A percentile compares a stretch with the other conserved stretches of the same genome.
Conservation (phyloP, 1,140 invertebrate species). For the Neodiprion pinetum region DNA sequence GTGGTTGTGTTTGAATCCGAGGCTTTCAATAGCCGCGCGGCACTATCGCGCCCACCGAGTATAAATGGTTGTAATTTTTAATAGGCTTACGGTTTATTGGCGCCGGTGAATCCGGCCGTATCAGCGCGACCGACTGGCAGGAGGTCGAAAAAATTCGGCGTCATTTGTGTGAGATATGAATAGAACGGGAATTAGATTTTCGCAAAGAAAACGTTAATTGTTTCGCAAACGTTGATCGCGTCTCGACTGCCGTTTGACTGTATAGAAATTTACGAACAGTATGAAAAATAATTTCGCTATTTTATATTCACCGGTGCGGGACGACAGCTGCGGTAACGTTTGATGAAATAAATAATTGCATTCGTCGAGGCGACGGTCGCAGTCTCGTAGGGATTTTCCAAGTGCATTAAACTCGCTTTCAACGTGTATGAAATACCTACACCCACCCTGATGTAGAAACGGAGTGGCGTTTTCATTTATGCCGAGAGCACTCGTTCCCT, state of each 20-base stretch:
- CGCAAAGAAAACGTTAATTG: no score
- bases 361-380: background rate
- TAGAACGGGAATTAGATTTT: no score
- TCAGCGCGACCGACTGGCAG: background rate
- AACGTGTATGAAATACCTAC: background rate
- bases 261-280: no score
- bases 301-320: no score
- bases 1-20: background rate
- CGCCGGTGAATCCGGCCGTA: background rate
- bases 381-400: background rate
- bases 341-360: no score
- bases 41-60: background rate
- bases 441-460: background rate
- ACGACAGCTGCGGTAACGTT: no score
- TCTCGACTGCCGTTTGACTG: no score
- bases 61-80: constrained; percentile 6
- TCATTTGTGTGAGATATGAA: no score
- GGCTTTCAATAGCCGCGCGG: background rate
- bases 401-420: background rate
- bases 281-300: no score
- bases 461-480: constrained; percentile 5
- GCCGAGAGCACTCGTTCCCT: background rate
- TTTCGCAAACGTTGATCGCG: no score
- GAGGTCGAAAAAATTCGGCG: background rate
- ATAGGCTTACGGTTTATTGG: background rate